These are phyloP conservation scores for Mesochorus sp. DNA, from an alignment of 2,888 invertebrate genomes.

Conservation along the genomic window DNA sequence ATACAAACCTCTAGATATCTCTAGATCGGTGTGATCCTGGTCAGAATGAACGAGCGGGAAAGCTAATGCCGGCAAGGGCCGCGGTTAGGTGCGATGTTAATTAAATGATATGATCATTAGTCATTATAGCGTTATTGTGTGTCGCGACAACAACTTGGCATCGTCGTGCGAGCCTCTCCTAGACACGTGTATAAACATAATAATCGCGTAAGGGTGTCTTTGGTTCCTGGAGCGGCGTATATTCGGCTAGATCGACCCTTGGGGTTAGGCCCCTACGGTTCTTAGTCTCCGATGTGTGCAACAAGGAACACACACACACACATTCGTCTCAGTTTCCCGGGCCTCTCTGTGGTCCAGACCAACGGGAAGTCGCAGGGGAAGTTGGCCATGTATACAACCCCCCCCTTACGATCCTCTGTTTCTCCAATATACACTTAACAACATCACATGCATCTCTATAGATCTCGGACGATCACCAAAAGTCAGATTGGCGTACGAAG, in stretches of 20 bases:
- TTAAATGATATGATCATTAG: constrained; percentile 82
- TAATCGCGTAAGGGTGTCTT: too few species aligned
- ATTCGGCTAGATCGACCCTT: too few species aligned
- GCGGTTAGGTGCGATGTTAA: constrained; percentile 81
- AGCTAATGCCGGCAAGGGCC: constrained; percentile 70
- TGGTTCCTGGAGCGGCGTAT: too few species aligned
- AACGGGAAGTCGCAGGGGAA: constrained; percentile 37
- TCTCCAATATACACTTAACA: constrained; percentile 11
- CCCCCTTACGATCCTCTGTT: constrained; percentile 6
- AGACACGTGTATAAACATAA: too few species aligned
- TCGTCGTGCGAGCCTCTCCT: constrained; percentile 54
- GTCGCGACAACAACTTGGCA: constrained; percentile 73
- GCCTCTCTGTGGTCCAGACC: constrained; percentile 24
- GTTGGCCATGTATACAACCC: constrained; percentile 37
- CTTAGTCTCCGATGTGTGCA: not conserved
- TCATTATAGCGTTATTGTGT: constrained; percentile 81
- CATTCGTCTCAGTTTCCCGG: constrained; percentile 15
- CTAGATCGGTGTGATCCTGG: constrained; percentile 6
- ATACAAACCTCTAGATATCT: not conserved
- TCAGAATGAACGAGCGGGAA: constrained; percentile 40
- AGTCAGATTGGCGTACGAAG: not conserved
- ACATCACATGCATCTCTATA: not conserved
- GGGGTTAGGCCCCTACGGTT: not conserved
- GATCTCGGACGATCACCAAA: not conserved
- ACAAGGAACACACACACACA: not conserved